Conservation (phyloP, 2,113 vertebrate species). For the Furnarius figulus region DNA sequence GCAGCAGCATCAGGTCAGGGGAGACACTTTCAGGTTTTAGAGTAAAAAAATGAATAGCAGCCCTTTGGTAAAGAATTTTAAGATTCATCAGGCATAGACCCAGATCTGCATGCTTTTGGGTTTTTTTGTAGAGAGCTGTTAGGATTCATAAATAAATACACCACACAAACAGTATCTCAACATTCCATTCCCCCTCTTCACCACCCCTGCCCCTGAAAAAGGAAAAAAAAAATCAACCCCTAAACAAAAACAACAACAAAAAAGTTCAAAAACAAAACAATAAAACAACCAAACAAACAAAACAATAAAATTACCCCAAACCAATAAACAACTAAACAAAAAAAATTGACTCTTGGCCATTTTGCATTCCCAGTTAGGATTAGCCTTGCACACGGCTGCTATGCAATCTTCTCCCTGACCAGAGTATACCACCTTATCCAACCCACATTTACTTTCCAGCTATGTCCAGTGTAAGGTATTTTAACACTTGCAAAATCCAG, state of each 20-base stretch:
- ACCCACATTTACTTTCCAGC: neutral
- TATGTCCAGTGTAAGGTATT: neutral
- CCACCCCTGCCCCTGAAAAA: too few relatives aligned
- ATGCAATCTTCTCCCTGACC: neutral
- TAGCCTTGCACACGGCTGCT: neutral
- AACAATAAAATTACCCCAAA: neutral
- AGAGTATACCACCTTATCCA: neutral
- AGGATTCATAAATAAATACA: neutral
- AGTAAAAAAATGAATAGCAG: neutral
- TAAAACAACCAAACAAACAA: neutral
- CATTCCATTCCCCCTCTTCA: too few relatives aligned
- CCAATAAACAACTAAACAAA: neutral
- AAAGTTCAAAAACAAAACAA: too few relatives aligned
- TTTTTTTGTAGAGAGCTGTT: neutral
- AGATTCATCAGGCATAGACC: neutral
- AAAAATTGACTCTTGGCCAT: neutral
- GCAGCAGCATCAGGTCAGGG: neutral
- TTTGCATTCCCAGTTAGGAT: neutral
- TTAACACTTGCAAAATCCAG: neutral
- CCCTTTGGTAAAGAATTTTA: neutral
- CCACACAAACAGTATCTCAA: neutral
- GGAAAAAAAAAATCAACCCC: neutral
- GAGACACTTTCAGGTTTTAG: neutral
- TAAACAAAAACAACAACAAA: neutral
- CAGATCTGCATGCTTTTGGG: neutral